Conservation (phyloP, 2,113 vertebrate species). For the Aphyosemion australe region DNA sequence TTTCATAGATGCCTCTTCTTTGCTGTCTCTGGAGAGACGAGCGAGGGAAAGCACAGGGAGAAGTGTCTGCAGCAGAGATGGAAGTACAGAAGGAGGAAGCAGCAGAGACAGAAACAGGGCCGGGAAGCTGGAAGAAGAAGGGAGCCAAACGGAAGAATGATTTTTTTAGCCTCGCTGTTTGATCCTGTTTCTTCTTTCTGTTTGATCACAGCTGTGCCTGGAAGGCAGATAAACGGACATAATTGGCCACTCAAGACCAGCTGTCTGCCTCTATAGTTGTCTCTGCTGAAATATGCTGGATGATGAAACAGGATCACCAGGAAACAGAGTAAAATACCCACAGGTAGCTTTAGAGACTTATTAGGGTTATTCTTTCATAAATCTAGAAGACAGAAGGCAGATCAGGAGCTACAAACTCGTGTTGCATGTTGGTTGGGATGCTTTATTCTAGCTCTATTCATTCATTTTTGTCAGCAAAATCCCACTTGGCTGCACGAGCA, state of each 20-base stretch:
- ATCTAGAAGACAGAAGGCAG: no score
- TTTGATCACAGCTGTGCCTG: constrained; percentile 78
- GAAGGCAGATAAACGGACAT: constrained; percentile 76
- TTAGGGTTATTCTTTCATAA: neutral
- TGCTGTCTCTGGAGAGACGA: constrained; percentile 44
- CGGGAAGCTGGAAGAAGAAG: constrained; percentile 41
- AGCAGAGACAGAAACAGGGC: constrained; percentile 49
- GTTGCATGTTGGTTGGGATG: neutral
- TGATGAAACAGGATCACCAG: constrained; percentile 59
- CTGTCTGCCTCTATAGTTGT: constrained; percentile 70
- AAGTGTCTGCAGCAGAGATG: constrained; percentile 30
- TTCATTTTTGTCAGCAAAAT: no score
- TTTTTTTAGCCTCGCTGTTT: constrained; percentile 68
- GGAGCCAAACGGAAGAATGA: constrained; percentile 66
- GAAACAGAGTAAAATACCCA: constrained; percentile 31
- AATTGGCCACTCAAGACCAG: constrained; percentile 78
- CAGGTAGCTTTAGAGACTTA: constrained; percentile 36
- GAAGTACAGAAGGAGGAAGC: constrained; percentile 53
- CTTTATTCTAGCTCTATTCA: no score
- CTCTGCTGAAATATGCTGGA: constrained; percentile 57
- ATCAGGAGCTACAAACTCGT: no score
- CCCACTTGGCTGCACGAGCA: no score
- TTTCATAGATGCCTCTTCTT: constrained; percentile 53
- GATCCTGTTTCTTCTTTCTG: constrained; percentile 73
- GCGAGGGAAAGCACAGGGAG: constrained; percentile 29